Conservation (phyloP, 2,888 invertebrate species). For the Monoplex corrugatus region DNA sequence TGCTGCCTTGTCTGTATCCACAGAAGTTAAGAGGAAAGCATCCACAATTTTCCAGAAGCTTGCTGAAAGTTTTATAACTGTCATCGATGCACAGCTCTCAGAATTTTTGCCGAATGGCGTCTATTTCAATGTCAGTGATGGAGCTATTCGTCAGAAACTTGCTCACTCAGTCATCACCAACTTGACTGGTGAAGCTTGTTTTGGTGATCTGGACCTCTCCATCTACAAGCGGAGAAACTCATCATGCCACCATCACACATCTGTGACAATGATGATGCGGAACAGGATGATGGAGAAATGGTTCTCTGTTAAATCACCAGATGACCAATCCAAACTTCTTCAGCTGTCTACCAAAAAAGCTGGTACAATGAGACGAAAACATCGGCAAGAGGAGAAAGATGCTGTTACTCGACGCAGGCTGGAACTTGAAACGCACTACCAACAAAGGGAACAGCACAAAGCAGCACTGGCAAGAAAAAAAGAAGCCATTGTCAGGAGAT, state of each 20-base stretch:
- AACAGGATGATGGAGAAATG: background rate
- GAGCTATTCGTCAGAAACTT: background rate
- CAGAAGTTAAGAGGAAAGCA: background rate
- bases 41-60: background rate
- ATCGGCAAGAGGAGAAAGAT: background rate
- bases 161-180: slow-evolving; percentile 5
- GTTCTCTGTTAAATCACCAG: background rate
- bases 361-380: background rate
- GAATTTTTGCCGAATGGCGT: background rate
- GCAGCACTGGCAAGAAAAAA: background rate
- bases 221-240: slow-evolving; percentile 32
- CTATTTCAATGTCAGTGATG: background rate
- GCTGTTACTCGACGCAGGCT: background rate
- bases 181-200: slow-evolving; percentile 20
- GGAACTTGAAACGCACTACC: background rate
- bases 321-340: background rate
- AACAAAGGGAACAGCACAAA: background rate
- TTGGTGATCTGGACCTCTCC: slow-evolving; percentile 12
- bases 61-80: background rate
- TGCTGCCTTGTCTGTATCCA: background rate
- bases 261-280: background rate
- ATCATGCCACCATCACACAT: slow-evolving; percentile 17
- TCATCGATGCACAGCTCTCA: background rate
- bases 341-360: background rate
- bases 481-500: background rate